These are phyloP conservation scores for Dilophus febrilis DNA, from an alignment of 2,888 invertebrate genomes.

Conservation along the genomic window DNA sequence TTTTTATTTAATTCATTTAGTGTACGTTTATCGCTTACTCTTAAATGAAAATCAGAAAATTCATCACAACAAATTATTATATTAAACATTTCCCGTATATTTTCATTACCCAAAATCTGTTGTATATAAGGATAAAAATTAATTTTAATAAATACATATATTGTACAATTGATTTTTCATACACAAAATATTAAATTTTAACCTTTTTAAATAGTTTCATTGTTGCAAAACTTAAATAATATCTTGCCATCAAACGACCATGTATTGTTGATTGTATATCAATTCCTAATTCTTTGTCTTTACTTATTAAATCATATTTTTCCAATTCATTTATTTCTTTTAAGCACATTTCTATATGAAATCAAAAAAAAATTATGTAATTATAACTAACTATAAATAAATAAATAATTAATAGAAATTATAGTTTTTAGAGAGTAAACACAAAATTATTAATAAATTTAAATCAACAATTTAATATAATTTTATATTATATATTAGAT, in stretches of 20 bases:
- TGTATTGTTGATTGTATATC: constrained; percentile 42
- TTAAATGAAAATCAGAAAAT: constrained; percentile 46
- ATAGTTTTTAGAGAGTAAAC: no score
- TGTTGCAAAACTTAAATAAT: constrained; percentile 51
- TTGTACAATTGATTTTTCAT: neutral
- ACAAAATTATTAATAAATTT: no score
- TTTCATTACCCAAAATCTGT: constrained; percentile 41
- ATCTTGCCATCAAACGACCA: constrained; percentile 55
- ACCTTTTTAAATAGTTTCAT: constrained; percentile 55
- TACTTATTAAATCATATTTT: constrained; percentile 42
- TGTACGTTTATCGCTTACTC: constrained; percentile 48
- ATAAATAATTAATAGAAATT: neutral
- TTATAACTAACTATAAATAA: neutral
- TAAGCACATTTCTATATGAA: constrained; percentile 46
- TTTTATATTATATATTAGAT: no score
- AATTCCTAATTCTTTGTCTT: constrained; percentile 36
- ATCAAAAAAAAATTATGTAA: neutral
- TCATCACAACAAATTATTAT: constrained; percentile 46
- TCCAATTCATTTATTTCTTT: constrained; percentile 50
- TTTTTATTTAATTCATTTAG: constrained; percentile 53
- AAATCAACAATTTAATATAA: no score
- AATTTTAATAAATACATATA: constrained; percentile 3
- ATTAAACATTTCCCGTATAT: constrained; percentile 35
- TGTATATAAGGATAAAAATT: constrained; percentile 7
- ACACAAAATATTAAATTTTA: no score